Percentiles rank a stretch among this genome's conserved stretches.
Conservation (phyloP, 2,797 vertebrate genomes). For the Phrynocephalus guinanensis region DNA sequence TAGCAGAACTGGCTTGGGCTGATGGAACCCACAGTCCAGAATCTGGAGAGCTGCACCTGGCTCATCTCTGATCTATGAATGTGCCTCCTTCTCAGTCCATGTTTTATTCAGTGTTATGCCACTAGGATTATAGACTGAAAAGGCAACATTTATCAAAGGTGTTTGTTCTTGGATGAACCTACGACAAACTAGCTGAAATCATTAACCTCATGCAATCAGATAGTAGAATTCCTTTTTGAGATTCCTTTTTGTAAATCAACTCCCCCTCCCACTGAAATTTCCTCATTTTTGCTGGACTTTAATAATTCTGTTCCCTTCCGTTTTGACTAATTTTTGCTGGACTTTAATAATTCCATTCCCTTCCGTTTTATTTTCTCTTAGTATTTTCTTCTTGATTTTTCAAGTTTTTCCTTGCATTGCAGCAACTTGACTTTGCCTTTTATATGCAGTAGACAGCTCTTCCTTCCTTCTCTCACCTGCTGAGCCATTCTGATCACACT, state of each 20-base stretch:
- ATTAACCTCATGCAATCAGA: background rate
- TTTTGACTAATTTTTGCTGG: background rate
- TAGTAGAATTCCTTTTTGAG: background rate
- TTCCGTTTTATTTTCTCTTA: background rate
- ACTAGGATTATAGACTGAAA: background rate
- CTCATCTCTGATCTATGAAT: background rate
- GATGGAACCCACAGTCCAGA: too few species aligned
- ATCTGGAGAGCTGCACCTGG: too few species aligned
- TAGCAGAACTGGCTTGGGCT: too few species aligned
- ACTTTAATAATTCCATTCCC: background rate
- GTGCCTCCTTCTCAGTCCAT: rapidly evolving
- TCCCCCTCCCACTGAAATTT: too few species aligned
- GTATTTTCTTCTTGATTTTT: background rate
- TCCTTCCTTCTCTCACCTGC: background rate
- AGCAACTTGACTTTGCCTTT: background rate
- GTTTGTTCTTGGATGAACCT: slow-evolving; percentile 5
- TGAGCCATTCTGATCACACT: background rate
- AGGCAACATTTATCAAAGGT: background rate
- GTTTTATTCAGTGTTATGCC: background rate
- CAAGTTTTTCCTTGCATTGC: background rate
- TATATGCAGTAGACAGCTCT: background rate
- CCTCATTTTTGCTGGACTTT: background rate
- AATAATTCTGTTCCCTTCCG: background rate
- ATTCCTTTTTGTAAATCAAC: background rate
- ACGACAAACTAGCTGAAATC: background rate